phyloP scores from a whole-genome alignment of 2,888 invertebrate genomes.

The Sisyra nigra region DNA sequence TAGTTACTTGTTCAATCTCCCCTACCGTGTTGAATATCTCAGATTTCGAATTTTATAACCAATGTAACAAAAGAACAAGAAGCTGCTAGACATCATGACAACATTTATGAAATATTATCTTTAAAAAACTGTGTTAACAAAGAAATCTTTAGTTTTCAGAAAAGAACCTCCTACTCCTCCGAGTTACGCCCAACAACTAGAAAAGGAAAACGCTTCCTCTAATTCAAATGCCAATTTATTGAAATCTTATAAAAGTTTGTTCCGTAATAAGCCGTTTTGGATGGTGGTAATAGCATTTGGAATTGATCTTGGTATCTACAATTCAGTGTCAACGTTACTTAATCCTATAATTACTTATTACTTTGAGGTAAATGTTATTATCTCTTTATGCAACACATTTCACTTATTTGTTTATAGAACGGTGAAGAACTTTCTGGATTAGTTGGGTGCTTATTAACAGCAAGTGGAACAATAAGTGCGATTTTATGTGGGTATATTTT shows the following conservation, averaged over 20 bases:
- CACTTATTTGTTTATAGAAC: conserved; percentile 17
- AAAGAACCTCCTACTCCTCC: conserved; percentile 36
- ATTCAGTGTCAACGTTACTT: conserved; percentile 45
- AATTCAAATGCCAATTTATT: conserved; percentile 6
- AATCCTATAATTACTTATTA: conserved; percentile 18
- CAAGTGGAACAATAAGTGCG: conserved; percentile 40
- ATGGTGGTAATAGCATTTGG: conserved; percentile 38
- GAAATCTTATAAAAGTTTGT: conserved; percentile 21
- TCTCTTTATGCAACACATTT: background rate
- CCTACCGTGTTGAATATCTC: too few relatives aligned
- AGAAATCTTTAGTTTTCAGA: conserved; percentile 28
- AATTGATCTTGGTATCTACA: conserved; percentile 47
- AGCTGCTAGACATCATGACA: too few relatives aligned
- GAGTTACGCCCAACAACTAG: conserved; percentile 31
- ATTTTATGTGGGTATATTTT: conserved; percentile 37
- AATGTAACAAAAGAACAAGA: too few relatives aligned
- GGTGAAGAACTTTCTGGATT: conserved; percentile 31
- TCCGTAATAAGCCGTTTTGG: conserved; percentile 31
- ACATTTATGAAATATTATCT: too few relatives aligned
- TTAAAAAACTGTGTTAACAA: too few relatives aligned
- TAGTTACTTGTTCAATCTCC: too few relatives aligned
- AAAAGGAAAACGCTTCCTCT: conserved; percentile 15
- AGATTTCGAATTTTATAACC: too few relatives aligned
- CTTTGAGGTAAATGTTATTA: conserved; percentile 15
- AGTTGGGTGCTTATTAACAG: conserved; percentile 37